Percentiles rank a stretch among this genome's conserved stretches.
Conservation (phyloP, 1,140 invertebrate genomes). For the Scylla paramamosain region DNA sequence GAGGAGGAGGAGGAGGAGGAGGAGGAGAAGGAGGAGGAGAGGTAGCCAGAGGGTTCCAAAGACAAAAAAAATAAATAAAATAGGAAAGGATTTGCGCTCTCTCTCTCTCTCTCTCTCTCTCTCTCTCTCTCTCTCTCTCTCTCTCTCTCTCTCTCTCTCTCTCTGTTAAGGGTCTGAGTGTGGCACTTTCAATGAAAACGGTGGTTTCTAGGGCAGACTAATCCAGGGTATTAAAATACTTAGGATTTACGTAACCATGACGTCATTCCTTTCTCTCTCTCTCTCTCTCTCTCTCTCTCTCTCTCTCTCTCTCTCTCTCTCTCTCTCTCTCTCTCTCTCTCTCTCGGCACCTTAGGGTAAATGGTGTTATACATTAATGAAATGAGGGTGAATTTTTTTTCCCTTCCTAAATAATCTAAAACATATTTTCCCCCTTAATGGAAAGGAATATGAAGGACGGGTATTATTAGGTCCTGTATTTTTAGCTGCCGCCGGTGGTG, state of each 20-base stretch:
- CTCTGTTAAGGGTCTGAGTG: not conserved
- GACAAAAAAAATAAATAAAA: not conserved
- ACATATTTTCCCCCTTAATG: too few species aligned
- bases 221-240: not conserved
- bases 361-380: not conserved
- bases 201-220: not conserved
- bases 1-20: too few species aligned
- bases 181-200: not conserved
- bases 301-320: constrained; percentile 20
- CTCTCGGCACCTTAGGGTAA: not conserved
- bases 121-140: not conserved
- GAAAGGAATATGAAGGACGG: too few species aligned
- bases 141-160: constrained; percentile 18
- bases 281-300: constrained; percentile 13
- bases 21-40: not conserved
- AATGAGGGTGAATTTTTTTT: not conserved
- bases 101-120: constrained; percentile 6
- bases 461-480: too few species aligned
- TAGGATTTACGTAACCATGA: not conserved
- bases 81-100: not conserved
- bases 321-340: constrained; percentile 20
- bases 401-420: too few species aligned
- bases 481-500: too few species aligned
- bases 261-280: not conserved
- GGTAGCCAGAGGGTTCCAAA: not conserved